Evolutionary conservation across 2,888 invertebrate species (phyloP).

Genomic region (Thecophora atra): DNA sequence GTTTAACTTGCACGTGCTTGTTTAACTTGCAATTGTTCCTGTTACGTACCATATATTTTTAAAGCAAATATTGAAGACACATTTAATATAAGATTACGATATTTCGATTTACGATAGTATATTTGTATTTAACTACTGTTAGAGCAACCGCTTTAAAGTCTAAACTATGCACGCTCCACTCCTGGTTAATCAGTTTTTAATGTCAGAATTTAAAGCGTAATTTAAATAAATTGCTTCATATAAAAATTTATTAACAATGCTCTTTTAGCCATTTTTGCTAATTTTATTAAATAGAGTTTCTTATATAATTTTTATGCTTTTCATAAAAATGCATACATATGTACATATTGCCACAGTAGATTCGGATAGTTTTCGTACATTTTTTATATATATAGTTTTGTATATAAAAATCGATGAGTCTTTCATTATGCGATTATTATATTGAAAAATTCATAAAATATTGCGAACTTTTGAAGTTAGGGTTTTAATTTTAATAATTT

Average conservation of each 20-base stretch:
- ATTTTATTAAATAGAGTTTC: too few relatives aligned
- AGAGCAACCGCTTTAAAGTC: neutral
- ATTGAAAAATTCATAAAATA: too few relatives aligned
- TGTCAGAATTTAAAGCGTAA: too few relatives aligned
- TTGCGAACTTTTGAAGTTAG: too few relatives aligned
- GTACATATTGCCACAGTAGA: neutral
- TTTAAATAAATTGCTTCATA: too few relatives aligned
- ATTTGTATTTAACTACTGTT: neutral
- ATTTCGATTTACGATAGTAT: neutral
- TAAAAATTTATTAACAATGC: too few relatives aligned
- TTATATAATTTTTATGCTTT: too few relatives aligned
- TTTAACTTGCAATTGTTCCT: neutral
- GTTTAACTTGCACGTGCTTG: neutral
- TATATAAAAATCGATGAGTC: too few relatives aligned
- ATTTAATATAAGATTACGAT: neutral
- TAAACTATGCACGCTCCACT: neutral
- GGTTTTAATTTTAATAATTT: too few relatives aligned
- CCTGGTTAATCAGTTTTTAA: too few relatives aligned
- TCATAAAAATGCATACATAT: neutral
- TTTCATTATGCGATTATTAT: too few relatives aligned
- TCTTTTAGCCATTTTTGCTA: too few relatives aligned
- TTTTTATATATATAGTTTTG: neutral
- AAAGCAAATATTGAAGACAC: neutral
- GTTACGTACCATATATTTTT: neutral
- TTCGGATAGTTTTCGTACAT: slow-evolving; percentile 11